A percentile compares a stretch with the other conserved stretches of the same genome.
These are phyloP conservation scores for Trochalopteron elliotii DNA, from an alignment of 2,113 vertebrate genomes.

Conservation along the genomic window DNA sequence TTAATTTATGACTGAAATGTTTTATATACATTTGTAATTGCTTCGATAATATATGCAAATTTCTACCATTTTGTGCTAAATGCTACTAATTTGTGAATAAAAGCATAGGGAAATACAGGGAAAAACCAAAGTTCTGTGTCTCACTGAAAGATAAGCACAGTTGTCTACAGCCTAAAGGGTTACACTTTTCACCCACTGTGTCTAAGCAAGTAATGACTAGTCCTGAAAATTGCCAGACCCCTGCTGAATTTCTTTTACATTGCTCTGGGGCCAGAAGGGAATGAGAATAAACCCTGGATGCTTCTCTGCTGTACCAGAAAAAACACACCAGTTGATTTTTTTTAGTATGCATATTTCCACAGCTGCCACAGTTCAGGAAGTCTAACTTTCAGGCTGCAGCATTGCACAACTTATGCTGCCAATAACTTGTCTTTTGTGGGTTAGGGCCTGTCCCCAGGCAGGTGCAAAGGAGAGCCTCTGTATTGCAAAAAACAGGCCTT, in stretches of 20 bases:
- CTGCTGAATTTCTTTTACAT: conserved; percentile 37
- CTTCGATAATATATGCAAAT: background rate
- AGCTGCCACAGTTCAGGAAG: background rate
- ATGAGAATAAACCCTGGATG: background rate
- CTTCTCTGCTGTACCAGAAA: background rate
- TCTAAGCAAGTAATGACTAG: conserved; percentile 28
- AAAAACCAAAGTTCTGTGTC: background rate
- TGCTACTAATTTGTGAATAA: background rate
- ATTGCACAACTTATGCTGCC: background rate
- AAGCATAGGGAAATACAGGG: background rate
- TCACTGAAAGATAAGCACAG: background rate
- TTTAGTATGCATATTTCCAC: background rate
- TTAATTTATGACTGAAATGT: conserved; percentile 33
- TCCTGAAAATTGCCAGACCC: background rate
- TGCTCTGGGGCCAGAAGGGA: background rate
- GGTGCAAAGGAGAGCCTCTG: background rate
- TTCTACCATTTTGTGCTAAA: background rate
- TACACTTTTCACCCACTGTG: background rate
- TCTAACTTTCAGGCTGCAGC: background rate
- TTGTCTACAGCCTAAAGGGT: background rate
- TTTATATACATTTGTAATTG: conserved; percentile 29
- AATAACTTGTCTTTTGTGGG: background rate
- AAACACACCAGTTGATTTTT: background rate
- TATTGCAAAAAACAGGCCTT: background rate
- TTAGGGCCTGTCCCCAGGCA: background rate